phyloP scores from a whole-genome alignment of 2,888 invertebrate genomes.

The Scaptomyza parva region DNA sequence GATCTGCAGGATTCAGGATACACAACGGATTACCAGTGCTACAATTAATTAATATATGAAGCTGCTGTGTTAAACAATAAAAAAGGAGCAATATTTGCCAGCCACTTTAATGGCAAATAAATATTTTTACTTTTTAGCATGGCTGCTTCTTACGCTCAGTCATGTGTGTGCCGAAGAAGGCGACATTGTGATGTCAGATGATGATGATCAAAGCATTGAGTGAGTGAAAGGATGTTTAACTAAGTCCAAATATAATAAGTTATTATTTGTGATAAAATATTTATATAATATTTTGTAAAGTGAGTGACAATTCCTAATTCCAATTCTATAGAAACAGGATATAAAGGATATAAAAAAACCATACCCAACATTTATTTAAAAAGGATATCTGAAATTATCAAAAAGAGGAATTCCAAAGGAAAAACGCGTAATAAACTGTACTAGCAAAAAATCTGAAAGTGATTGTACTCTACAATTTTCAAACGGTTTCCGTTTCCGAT shows the following conservation, averaged over 20 bases:
- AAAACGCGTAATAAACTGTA: background rate
- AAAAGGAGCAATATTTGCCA: constrained; percentile 16
- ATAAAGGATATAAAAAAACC: background rate
- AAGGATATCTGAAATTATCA: background rate
- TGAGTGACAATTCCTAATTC: too few relatives aligned
- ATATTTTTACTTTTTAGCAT: constrained; percentile 35
- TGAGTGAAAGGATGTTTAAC: constrained; percentile 46
- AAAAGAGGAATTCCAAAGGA: background rate
- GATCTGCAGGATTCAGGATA: constrained; percentile 23
- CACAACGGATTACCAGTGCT: constrained; percentile 49
- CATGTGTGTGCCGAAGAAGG: constrained; percentile 54
- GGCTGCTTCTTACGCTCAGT: constrained; percentile 39
- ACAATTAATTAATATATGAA: constrained; percentile 14
- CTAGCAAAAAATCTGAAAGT: background rate
- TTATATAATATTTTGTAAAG: background rate
- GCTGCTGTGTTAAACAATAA: background rate
- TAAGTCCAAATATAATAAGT: background rate
- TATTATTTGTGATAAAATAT: background rate
- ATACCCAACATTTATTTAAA: background rate
- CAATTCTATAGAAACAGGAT: background rate
- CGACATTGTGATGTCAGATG: constrained; percentile 65
- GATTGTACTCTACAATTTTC: background rate
- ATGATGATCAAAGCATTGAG: constrained; percentile 64
- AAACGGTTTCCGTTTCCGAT: constrained; percentile 13
- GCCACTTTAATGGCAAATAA: constrained; percentile 51